phyloP scores from a whole-genome alignment of 1,140 invertebrate species.

The Drosophila albomicans region DNA sequence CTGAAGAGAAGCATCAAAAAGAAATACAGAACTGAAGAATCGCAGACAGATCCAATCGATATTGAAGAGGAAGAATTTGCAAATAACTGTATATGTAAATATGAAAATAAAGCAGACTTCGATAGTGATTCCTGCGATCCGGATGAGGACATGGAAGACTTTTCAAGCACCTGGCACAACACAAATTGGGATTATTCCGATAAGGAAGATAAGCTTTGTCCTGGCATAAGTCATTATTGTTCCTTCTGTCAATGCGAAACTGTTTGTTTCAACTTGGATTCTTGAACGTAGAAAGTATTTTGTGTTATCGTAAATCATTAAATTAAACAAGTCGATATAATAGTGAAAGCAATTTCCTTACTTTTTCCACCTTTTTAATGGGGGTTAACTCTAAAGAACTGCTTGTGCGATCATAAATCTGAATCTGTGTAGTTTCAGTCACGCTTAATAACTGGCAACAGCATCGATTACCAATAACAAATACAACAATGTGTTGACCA shows the following conservation, averaged over 20 bases:
- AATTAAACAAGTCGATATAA: not conserved
- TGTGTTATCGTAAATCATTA: not conserved
- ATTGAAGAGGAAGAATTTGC: not conserved
- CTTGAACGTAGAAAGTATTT: not conserved
- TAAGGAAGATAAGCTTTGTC: not conserved
- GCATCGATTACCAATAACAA: slow-evolving; percentile 63
- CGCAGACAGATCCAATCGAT: not conserved
- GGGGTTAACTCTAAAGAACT: too few relatives aligned
- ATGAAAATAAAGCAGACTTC: not conserved
- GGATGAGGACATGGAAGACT: slow-evolving; percentile 18
- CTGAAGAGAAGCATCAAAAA: slow-evolving; percentile 17
- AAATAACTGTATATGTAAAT: slow-evolving; percentile 7
- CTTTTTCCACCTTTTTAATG: too few relatives aligned
- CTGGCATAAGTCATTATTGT: slow-evolving; percentile 2
- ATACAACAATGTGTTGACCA: slow-evolving; percentile 24
- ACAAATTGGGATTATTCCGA: not conserved
- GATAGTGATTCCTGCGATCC: not conserved
- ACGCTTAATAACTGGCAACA: slow-evolving; percentile 39
- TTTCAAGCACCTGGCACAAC: not conserved
- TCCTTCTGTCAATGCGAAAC: slow-evolving; percentile 32
- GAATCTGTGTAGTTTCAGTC: slow-evolving; percentile 28
- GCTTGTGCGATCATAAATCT: not conserved
- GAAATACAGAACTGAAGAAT: not conserved
- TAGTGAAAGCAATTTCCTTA: too few relatives aligned
- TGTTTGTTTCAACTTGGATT: slow-evolving; percentile 5